Conservation (phyloP, 1,140 invertebrate genomes). For the Solen grandis region DNA sequence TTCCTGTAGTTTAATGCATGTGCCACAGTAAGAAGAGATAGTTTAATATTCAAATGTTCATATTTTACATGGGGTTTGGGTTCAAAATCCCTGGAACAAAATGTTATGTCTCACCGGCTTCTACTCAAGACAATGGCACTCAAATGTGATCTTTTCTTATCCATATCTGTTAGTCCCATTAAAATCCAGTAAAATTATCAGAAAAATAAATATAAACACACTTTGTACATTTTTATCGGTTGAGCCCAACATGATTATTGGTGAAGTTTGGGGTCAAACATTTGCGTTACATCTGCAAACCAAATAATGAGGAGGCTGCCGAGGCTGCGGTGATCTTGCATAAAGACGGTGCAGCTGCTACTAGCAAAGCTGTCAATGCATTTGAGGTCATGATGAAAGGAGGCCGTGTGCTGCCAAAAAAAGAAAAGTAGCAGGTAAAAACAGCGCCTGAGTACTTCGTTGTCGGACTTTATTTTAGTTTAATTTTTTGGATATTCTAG, state of each 20-base stretch:
- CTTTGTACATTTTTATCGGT: not conserved
- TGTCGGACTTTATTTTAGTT: not conserved
- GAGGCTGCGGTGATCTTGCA: not conserved
- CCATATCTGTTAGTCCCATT: not conserved
- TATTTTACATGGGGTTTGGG: no score
- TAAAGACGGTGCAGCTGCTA: conserved; percentile 1
- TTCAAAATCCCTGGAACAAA: not conserved
- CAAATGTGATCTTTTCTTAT: not conserved
- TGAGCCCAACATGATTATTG: conserved; percentile 2
- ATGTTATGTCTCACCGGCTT: not conserved
- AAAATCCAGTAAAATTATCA: not conserved
- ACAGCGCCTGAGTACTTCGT: not conserved
- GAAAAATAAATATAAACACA: not conserved
- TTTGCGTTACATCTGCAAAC: not conserved
- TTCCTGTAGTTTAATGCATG: no score
- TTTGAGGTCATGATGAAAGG: conserved; percentile 5
- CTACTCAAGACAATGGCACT: no score
- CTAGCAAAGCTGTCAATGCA: conserved; percentile 1
- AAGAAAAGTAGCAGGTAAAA: not conserved
- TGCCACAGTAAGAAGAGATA: no score
- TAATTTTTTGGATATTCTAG: not conserved
- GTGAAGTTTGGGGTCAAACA: not conserved
- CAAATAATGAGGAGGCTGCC: no score
- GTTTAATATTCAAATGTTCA: no score
- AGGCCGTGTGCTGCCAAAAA: conserved; percentile 7